A percentile compares a stretch with the other conserved stretches of the same genome.
phyloP scores from a whole-genome alignment of 2,888 invertebrate species.

The Acholoe squamosa region DNA sequence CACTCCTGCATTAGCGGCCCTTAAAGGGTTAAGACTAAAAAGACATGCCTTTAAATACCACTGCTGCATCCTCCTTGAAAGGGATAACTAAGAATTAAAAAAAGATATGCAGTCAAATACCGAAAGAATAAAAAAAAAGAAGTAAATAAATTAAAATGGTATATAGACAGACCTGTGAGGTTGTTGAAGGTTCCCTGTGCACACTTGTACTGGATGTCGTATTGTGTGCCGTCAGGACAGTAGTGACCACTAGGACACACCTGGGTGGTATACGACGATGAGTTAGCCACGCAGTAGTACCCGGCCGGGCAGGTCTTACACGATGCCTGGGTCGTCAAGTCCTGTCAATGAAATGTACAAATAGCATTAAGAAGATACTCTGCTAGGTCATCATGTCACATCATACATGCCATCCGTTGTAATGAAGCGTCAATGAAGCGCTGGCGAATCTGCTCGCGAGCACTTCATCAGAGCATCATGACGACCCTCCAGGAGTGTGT shows the following conservation, averaged over 20 bases:
- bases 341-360: constrained; percentile 70
- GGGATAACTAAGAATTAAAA: too few species aligned
- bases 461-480: too few species aligned
- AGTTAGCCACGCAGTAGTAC: constrained; percentile 80
- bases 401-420: neutral
- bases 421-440: too few species aligned
- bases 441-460: too few species aligned
- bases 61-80: too few species aligned
- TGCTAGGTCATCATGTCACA: neutral
- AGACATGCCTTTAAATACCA: too few species aligned
- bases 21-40: too few species aligned
- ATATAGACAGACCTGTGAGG: constrained; percentile 74
- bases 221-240: constrained; percentile 79
- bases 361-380: neutral
- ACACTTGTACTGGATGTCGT: constrained; percentile 80
- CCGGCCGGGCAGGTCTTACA: constrained; percentile 79
- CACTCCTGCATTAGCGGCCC: too few species aligned
- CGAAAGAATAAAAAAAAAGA: too few species aligned
- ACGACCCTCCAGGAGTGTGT: too few species aligned
- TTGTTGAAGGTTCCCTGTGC: constrained; percentile 80
- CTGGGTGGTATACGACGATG: constrained; percentile 77
- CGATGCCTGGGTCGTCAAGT: constrained; percentile 73
- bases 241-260: constrained; percentile 81
- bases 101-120: too few species aligned
- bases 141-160: neutral